phyloP scores from a whole-genome alignment of 1,140 invertebrate species.

The Orussus abietinus region DNA sequence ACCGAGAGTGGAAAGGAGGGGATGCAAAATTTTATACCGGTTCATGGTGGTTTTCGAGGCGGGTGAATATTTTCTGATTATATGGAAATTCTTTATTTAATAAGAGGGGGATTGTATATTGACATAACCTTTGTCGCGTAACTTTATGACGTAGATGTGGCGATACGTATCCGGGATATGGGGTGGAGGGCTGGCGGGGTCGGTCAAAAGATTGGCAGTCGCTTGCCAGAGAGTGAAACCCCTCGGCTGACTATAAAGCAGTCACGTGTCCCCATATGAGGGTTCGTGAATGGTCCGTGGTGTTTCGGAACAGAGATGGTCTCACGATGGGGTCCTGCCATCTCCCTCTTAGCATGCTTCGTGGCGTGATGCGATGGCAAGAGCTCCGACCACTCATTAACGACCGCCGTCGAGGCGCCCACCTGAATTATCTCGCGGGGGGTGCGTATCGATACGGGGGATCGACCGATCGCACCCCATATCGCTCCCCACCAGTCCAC shows the following conservation, averaged over 20 bases:
- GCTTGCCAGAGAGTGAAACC: conserved; percentile 6
- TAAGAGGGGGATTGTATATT: no score
- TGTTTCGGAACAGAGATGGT: conserved; percentile 38
- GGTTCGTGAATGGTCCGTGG: conserved; percentile 25
- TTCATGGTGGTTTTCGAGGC: no score
- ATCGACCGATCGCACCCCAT: no score
- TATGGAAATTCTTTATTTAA: no score
- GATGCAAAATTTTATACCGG: no score
- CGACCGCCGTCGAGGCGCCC: conserved; percentile 5
- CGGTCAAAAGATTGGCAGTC: background rate
- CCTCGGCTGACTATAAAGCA: conserved; percentile 35
- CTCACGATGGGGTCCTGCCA: conserved; percentile 35
- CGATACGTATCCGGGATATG: no score
- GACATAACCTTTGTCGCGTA: no score
- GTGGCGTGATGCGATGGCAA: conserved; percentile 29
- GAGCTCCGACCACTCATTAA: conserved; percentile 20
- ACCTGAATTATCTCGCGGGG: conserved; percentile 6
- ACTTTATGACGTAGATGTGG: no score
- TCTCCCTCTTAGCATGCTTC: conserved; percentile 13
- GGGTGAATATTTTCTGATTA: no score
- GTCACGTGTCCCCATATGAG: conserved; percentile 36
- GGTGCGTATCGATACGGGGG: no score
- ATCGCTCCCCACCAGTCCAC: no score
- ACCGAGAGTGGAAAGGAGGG: background rate
- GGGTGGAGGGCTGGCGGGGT: no score